These are phyloP conservation scores for Lateolabrax maculatus DNA, from an alignment of 2,797 vertebrate species.

Conservation along the genomic window DNA sequence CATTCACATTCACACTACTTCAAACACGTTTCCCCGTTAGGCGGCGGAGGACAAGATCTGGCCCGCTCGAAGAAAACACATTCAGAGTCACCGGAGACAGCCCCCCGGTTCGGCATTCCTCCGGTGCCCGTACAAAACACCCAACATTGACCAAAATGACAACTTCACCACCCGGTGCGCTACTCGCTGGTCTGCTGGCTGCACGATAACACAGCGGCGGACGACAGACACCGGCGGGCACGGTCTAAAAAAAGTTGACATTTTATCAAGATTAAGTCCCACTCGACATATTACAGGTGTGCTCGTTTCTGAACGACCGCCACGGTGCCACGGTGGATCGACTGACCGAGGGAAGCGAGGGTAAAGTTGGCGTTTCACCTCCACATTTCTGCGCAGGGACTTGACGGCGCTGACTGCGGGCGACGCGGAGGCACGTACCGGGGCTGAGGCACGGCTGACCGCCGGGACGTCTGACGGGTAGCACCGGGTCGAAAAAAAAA, in stretches of 20 bases:
- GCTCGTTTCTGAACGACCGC: accelerated
- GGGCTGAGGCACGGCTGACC: constrained; percentile 46
- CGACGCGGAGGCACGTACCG: constrained; percentile 30
- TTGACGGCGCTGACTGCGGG: constrained; percentile 43
- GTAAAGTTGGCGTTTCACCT: constrained; percentile 18
- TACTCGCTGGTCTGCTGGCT: not conserved
- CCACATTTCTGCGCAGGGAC: constrained; percentile 37
- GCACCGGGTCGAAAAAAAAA: constrained; percentile 2
- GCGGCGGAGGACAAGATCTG: accelerated
- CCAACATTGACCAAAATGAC: not conserved
- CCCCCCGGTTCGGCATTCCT: constrained; percentile 41
- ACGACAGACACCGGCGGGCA: not conserved
- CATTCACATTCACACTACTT: constrained; percentile 15
- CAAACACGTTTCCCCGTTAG: accelerated
- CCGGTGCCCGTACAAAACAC: not conserved
- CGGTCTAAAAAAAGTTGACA: constrained; percentile 65
- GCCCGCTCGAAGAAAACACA: no score
- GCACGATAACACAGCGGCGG: constrained; percentile 4
- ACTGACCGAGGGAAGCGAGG: no score
- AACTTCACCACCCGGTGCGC: constrained; percentile 40
- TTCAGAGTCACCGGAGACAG: accelerated
- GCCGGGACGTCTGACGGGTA: constrained; percentile 34
- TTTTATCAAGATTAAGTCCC: not conserved
- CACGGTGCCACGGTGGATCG: accelerated
- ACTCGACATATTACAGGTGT: not conserved